These are phyloP conservation scores for Neosilurus hyrtlii DNA, from an alignment of 2,797 vertebrate genomes.

Conservation along the genomic window DNA sequence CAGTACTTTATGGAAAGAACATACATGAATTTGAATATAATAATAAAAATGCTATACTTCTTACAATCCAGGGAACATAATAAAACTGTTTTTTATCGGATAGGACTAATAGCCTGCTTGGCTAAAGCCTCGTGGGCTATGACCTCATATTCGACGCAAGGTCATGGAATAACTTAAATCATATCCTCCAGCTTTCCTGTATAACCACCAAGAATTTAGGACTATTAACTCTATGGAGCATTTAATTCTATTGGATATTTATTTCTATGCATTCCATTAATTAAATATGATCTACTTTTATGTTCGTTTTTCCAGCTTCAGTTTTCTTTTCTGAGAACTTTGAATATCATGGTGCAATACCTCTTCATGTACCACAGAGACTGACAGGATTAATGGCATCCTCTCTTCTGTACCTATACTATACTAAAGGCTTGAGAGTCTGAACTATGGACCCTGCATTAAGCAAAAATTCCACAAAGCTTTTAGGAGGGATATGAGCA, in stretches of 20 bases:
- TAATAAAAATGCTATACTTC: too few species aligned
- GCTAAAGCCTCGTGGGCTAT: too few species aligned
- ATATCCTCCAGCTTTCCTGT: neutral
- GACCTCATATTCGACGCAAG: too few species aligned
- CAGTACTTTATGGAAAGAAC: too few species aligned
- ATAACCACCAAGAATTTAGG: neutral
- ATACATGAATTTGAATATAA: too few species aligned
- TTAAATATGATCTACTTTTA: neutral
- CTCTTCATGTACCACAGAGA: conserved; percentile 17
- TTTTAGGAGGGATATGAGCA: neutral
- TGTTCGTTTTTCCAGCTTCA: neutral
- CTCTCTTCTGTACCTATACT: conserved; percentile 3
- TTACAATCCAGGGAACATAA: too few species aligned
- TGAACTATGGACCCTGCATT: conserved; percentile 1
- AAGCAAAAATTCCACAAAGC: neutral
- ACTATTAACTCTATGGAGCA: neutral
- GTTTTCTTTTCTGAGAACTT: conserved; percentile 7
- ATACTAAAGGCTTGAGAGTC: neutral
- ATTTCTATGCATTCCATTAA: neutral
- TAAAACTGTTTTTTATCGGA: too few species aligned
- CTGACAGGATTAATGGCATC: neutral
- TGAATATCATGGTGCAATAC: neutral
- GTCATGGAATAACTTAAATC: neutral
- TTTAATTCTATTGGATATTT: too few species aligned
- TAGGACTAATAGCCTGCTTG: too few species aligned